Evolutionary conservation across 1,140 invertebrate species (phyloP).

Genomic region (Cotesia vestalis): DNA sequence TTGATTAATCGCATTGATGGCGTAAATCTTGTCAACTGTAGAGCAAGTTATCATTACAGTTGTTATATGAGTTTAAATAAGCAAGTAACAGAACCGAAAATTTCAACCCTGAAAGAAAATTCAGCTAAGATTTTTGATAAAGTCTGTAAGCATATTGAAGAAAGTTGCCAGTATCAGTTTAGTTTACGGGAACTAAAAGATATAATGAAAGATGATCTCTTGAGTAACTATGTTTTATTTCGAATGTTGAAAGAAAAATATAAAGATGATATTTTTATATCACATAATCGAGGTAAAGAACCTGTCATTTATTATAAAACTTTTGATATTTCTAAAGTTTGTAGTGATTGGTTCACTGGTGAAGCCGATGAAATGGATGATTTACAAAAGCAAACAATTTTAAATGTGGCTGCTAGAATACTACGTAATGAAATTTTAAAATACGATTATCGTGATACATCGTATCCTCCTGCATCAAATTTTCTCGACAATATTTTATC

Average conservation of each 20-base stretch:
- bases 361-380: background rate
- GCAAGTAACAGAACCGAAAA: no score
- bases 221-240: no score
- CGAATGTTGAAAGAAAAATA: conserved; percentile 4
- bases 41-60: no score
- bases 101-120: conserved; percentile 2
- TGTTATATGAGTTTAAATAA: no score
- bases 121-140: background rate
- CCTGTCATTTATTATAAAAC: conserved; percentile 2
- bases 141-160: no score
- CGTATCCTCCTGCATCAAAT: background rate
- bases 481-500: background rate
- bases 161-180: no score
- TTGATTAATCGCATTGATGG: no score
- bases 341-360: background rate
- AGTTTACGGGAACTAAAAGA: no score
- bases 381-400: background rate
- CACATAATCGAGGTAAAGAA: background rate
- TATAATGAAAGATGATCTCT: no score
- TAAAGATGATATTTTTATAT: background rate
- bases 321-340: background rate
- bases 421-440: background rate
- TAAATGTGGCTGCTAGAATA: background rate
- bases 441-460: background rate
- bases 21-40: no score